Evolutionary conservation across 2,888 invertebrate genomes (phyloP).

Genomic region (Xanthia togata): DNA sequence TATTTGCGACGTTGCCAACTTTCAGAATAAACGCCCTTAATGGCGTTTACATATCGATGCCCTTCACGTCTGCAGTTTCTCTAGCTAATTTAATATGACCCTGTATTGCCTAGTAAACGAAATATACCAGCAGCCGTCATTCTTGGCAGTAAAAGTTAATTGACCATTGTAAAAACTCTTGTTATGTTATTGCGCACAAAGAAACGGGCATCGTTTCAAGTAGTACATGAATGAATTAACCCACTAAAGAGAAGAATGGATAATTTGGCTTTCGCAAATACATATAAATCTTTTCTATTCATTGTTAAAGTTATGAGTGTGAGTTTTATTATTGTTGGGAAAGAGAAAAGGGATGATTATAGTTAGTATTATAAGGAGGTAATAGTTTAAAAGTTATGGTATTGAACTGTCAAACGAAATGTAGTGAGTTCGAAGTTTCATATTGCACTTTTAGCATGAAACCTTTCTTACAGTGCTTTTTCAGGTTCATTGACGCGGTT

Average conservation of each 20-base stretch:
- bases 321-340: conserved; percentile 34
- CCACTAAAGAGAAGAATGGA: conserved; percentile 36
- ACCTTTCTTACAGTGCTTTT: neutral
- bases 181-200: conserved; percentile 35
- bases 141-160: conserved; percentile 49
- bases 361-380: neutral
- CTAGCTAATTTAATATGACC: too few species aligned
- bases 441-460: neutral
- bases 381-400: conserved; percentile 1
- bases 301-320: conserved; percentile 36
- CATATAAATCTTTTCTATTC: conserved; percentile 27
- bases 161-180: conserved; percentile 50
- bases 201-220: conserved; percentile 42
- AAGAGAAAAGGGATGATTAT: conserved; percentile 28
- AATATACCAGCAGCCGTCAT: conserved; percentile 26
- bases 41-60: too few species aligned
- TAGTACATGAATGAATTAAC: conserved; percentile 42
- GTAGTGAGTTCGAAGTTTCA: neutral
- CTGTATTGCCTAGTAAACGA: conserved; percentile 1
- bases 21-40: too few species aligned
- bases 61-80: neutral
- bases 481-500: neutral
- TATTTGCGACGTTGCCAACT: too few species aligned
- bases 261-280: conserved; percentile 44
- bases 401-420: neutral